Evolutionary conservation across 1,140 invertebrate species (phyloP).

Genomic region (Lepidurus packardi): DNA sequence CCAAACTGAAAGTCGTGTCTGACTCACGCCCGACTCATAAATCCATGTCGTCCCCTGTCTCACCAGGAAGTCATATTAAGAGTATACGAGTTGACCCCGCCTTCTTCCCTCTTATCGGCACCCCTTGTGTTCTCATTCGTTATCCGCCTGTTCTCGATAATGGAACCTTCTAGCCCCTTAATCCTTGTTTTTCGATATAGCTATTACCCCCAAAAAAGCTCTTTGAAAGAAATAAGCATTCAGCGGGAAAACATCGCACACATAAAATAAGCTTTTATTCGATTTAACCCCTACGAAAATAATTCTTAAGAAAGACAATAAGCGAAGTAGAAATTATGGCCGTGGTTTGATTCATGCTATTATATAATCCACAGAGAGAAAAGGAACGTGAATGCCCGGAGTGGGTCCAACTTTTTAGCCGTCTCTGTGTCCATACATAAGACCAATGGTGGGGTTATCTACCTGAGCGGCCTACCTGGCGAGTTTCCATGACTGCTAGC

Average conservation of each 20-base stretch:
- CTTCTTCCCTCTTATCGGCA: background rate
- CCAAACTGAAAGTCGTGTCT: background rate
- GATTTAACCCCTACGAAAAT: no score
- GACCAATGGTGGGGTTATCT: conserved; percentile 8
- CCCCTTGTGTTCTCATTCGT: background rate
- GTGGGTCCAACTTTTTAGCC: background rate
- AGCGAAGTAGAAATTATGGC: background rate
- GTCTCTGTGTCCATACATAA: background rate
- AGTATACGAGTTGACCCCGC: background rate
- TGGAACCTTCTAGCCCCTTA: background rate
- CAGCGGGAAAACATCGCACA: background rate
- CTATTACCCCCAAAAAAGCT: background rate
- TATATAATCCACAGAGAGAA: background rate
- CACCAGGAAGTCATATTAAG: conserved; percentile 18
- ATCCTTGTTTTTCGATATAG: no score
- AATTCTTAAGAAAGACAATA: background rate
- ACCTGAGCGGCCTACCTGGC: conserved; percentile 20
- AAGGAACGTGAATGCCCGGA: background rate
- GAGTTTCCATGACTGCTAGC: conserved; percentile 19
- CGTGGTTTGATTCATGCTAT: background rate
- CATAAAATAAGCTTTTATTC: no score
- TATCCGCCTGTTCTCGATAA: background rate
- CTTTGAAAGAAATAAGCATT: background rate
- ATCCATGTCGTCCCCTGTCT: background rate
- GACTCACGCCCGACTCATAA: conserved; percentile 6